Percentiles rank a stretch among this genome's conserved stretches.
Conservation (phyloP, 2,113 vertebrate species). For the Aspidoscelis tigris region DNA sequence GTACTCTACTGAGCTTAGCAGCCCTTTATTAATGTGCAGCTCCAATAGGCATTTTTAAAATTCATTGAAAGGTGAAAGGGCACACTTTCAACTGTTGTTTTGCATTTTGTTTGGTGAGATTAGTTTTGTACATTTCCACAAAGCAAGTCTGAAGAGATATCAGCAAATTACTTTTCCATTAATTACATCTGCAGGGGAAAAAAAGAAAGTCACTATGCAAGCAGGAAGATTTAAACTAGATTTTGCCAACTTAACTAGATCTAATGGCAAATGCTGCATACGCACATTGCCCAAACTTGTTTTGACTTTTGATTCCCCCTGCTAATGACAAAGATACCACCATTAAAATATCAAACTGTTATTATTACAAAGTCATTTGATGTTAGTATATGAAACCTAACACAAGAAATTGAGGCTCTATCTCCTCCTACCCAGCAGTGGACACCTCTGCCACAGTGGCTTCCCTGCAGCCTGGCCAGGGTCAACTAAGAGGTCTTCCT, state of each 20-base stretch:
- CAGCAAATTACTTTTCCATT: slow-evolving; percentile 71
- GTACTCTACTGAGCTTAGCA: slow-evolving; percentile 74
- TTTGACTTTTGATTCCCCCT: background rate
- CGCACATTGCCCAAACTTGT: background rate
- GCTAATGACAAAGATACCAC: background rate
- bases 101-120: slow-evolving; percentile 75
- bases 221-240: slow-evolving; percentile 69
- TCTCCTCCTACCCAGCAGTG: too few relatives aligned
- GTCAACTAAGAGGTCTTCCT: too few relatives aligned
- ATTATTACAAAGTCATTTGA: background rate
- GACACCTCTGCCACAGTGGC: too few relatives aligned
- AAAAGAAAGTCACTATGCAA: background rate
- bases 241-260: slow-evolving; percentile 34
- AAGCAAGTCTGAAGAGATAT: slow-evolving; percentile 59
- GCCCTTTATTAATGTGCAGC: slow-evolving; percentile 75
- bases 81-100: slow-evolving; percentile 76
- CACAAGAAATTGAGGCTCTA: background rate
- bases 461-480: too few relatives aligned
- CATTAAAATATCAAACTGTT: background rate
- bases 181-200: slow-evolving; percentile 62
- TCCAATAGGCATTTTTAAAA: slow-evolving; percentile 75
- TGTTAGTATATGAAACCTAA: background rate
- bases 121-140: slow-evolving; percentile 63
- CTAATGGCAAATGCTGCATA: slow-evolving; percentile 16
- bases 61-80: slow-evolving; percentile 76